Base-by-base conservation (phyloP, 2,797 vertebrate genomes). In the Acrossocheilus wenchowensis region DNA sequence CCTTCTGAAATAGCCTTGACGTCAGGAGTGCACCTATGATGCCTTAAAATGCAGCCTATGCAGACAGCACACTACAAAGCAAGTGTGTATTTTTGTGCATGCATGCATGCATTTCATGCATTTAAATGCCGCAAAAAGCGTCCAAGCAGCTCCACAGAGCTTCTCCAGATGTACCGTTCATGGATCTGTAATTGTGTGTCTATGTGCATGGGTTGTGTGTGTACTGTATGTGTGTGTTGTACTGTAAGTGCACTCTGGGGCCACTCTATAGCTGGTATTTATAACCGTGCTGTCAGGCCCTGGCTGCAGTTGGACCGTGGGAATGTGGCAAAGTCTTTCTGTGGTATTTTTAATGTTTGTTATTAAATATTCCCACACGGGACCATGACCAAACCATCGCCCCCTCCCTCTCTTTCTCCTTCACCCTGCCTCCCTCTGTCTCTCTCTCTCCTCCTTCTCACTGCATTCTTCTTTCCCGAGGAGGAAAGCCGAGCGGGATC, bases 271-370 rank as follows among this genome's bases (percentile, higher is more conserved):
- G 84, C 79, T 89, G 83, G 80, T 89, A 78, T 89, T 82, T 89
- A 84, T 87, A 82, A 84, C 82, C 78, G 57, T 86, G 90, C 91
- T 92, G 92, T 93, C 91, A 87, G 62, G 85, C 71, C 85, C 50
- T 80, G 80, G 88, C 83, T 84, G 78, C 52, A 90, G 87, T 90
- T 79, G 50, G 93, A 95, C 91, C 94, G 94, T 96, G 95, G 94
- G 95, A 96, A 96, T 95, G 94, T 92, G 95, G 94, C 92, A 82
- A 93, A 91, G 92, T 93, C 94, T 94, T 95, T 94, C 91, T 94
- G 94, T 93, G 95, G 94, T 95, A 95, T 95, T 94, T 95, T 95
- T 94, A 94, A 96, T 95, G 95, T 95, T 95, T 95, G 94, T 95
- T 96, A 95, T 96, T 95, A 95, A 95, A 95, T 95, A 94, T 95